These are phyloP conservation scores for Acrobasis suavella DNA, from an alignment of 2,888 invertebrate genomes.

Conservation along the genomic window DNA sequence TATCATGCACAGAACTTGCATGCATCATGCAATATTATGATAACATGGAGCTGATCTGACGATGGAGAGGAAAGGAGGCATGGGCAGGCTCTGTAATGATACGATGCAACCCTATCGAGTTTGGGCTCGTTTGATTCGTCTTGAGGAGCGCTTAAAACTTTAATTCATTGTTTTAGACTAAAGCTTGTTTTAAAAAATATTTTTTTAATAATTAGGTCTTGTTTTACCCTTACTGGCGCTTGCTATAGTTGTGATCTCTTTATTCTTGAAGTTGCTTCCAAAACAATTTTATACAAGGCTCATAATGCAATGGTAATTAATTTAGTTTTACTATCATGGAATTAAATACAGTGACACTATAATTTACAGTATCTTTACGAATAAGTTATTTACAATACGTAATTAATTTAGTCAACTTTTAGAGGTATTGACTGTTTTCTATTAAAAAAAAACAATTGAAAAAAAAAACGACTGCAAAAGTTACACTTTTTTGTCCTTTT, in stretches of 20 bases:
- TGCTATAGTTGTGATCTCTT: neutral
- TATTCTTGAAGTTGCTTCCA: slow-evolving; percentile 1
- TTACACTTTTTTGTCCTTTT: neutral
- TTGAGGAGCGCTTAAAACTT: no score
- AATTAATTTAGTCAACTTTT: slow-evolving; percentile 7
- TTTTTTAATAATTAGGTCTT: no score
- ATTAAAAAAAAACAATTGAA: no score
- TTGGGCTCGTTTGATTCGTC: no score
- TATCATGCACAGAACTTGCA: no score
- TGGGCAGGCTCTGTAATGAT: no score
- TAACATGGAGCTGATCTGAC: no score
- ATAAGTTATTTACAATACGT: slow-evolving; percentile 15
- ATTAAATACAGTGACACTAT: neutral
- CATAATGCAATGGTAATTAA: slow-evolving; percentile 23
- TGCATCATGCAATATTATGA: no score
- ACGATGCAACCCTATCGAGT: no score
- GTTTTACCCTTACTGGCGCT: neutral
- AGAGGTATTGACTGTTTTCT: neutral
- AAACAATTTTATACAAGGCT: slow-evolving; percentile 6
- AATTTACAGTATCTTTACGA: neutral
- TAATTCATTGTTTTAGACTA: no score
- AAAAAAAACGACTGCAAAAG: neutral
- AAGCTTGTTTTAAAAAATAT: no score
- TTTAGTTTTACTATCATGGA: slow-evolving; percentile 2
- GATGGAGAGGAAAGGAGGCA: no score